Percentiles rank a stretch among this genome's conserved stretches.
phyloP scores from a whole-genome alignment of 2,113 vertebrate species.

The Bostrychus sinensis region DNA sequence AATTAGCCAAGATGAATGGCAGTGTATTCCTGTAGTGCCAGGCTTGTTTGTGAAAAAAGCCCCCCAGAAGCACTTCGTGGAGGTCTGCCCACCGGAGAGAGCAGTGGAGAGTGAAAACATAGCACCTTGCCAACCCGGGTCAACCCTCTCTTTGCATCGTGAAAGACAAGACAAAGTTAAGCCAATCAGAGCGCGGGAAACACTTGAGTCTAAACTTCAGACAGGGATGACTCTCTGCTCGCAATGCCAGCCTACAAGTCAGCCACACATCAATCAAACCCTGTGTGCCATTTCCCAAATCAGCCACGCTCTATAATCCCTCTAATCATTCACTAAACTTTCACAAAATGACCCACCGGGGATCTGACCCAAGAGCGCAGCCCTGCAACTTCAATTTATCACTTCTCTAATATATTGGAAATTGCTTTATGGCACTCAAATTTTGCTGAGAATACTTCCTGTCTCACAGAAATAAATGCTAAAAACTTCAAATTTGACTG shows the following conservation, averaged over 20 bases:
- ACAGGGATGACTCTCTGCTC: neutral
- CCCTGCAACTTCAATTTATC: slow-evolving; percentile 7
- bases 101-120: slow-evolving; percentile 39
- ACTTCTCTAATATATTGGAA: neutral
- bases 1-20: slow-evolving; percentile 74
- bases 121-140: slow-evolving; percentile 43
- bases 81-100: slow-evolving; percentile 34
- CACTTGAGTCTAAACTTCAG: neutral
- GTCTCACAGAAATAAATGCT: neutral
- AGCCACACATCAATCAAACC: slow-evolving; percentile 4
- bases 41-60: slow-evolving; percentile 54
- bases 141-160: slow-evolving; percentile 18
- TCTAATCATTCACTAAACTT: slow-evolving; percentile 16
- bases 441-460: slow-evolving; percentile 5
- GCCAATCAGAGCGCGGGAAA: neutral
- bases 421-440: neutral
- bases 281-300: slow-evolving; percentile 3
- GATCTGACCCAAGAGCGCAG: slow-evolving; percentile 3
- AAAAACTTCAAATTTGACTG: neutral
- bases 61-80: slow-evolving; percentile 12
- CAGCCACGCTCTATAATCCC: neutral
- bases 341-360: neutral
- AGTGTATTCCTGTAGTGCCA: slow-evolving; percentile 37
- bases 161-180: slow-evolving; percentile 56
- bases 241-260: slow-evolving; percentile 11